These are phyloP conservation scores for Myiotriccus ornatus DNA, from an alignment of 2,797 vertebrate species.

Conservation along the genomic window DNA sequence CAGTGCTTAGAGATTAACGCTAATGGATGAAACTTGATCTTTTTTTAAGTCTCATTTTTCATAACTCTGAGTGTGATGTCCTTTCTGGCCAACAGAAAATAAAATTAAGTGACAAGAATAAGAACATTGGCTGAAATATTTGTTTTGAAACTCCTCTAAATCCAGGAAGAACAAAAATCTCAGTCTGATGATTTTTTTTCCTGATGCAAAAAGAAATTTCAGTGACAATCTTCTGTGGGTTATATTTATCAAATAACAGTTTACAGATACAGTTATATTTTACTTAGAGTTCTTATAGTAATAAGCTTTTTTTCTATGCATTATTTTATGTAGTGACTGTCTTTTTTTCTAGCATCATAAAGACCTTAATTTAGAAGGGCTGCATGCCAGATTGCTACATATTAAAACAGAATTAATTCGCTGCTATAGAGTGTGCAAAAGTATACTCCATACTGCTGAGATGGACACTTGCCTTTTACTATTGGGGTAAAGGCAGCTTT, in stretches of 20 bases:
- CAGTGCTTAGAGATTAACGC: neutral
- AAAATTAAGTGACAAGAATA: neutral
- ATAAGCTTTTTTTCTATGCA: neutral
- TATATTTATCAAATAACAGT: neutral
- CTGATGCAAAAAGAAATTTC: neutral
- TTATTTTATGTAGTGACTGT: neutral
- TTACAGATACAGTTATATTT: neutral
- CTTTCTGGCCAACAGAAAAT: neutral
- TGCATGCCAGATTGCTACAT: neutral
- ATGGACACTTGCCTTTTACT: neutral
- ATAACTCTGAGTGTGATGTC: neutral
- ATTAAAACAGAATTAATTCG: neutral
- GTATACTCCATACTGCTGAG: neutral
- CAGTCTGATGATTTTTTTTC: neutral
- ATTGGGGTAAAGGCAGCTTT: neutral
- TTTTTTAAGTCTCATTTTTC: neutral
- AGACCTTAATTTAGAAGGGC: neutral
- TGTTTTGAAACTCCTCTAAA: neutral
- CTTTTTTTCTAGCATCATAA: slow-evolving; percentile 6
- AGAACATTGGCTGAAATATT: neutral
- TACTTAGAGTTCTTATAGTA: neutral
- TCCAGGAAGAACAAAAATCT: neutral
- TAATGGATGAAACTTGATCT: neutral
- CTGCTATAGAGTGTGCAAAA: neutral
- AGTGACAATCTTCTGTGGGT: neutral